Evolutionary conservation across 2,888 invertebrate species (phyloP), one percentile per base, ranked within the genome.

Genomic region (Morpho helenor): DNA sequence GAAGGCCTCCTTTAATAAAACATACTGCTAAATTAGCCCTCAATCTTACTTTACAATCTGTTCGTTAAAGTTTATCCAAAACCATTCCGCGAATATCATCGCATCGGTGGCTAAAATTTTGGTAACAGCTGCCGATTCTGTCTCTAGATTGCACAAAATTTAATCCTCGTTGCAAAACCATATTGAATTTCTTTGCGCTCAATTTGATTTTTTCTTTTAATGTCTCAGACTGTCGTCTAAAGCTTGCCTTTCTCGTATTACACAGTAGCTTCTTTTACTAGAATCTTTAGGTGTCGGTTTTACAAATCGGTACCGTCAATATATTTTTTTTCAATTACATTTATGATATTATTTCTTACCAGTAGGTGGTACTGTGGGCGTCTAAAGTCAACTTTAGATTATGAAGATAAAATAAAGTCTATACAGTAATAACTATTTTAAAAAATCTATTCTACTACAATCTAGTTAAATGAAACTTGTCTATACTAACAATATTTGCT

Each of bases 111-210:
- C 72, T 73, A 77, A 82, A 82, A 80, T 82, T 82, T 76, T 76
- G 81, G 77, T 69, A 85, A 75, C 89, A 89, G 84, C 88, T 89
- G 89, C 77, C 79, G 83, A 82, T 83, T 75, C 69, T 72, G 74
- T 74, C 76, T 79, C 69, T 71, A 81, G 84, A 85, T 87, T 88
- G 84, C 82, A 82, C 84, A 89, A 88, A 87, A 86, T 85, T 85
- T 87, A 86, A 89, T 89, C 85, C 77, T 68, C 76, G 73, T 77
- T 82, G 80, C 87, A 82, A 74, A 79, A 69, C 75, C 75, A 81
- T 90, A 90, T 90, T 86, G 83, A 79, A 78, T 89, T 89, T 87
- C 89, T 80, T 82, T 74, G 73, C 84, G 82, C 78, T 86, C 84
- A 82, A 86, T 84, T 82, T 82, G 79, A 77, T 69, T 72, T 66